Evolutionary conservation across 2,888 invertebrate species (phyloP).

Genomic region (Tridacna crocea): DNA sequence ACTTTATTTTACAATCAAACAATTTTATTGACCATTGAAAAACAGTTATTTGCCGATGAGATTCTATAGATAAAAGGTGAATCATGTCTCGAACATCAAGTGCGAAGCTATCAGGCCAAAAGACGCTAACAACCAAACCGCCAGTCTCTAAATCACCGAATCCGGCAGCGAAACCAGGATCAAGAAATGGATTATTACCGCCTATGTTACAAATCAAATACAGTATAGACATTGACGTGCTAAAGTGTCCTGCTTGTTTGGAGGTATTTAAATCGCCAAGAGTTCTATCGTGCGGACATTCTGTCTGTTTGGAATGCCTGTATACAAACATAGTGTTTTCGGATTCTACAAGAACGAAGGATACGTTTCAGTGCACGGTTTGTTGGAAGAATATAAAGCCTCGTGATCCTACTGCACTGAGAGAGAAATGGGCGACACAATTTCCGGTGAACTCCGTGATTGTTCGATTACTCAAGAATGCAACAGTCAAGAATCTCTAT

Average conservation of each 20-base stretch:
- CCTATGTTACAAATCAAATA: slow-evolving; percentile 45
- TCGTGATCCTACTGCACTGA: slow-evolving; percentile 26
- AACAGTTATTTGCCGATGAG: background rate
- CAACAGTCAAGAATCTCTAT: slow-evolving; percentile 34
- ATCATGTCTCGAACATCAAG: slow-evolving; percentile 30
- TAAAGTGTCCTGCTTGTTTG: slow-evolving; percentile 58
- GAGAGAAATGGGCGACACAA: slow-evolving; percentile 56
- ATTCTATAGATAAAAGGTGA: background rate
- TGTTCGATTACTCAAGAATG: slow-evolving; percentile 49
- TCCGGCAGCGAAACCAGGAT: slow-evolving; percentile 12
- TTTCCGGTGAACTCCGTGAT: slow-evolving; percentile 52
- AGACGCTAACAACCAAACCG: slow-evolving; percentile 5
- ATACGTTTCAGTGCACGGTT: slow-evolving; percentile 51
- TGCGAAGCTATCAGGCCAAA: background rate
- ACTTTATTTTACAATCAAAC: background rate
- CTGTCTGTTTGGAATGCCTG: slow-evolving; percentile 50
- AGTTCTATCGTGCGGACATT: slow-evolving; percentile 60
- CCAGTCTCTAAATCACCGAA: slow-evolving; percentile 14
- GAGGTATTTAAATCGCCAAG: slow-evolving; percentile 60
- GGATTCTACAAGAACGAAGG: slow-evolving; percentile 49
- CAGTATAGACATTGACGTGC: slow-evolving; percentile 53
- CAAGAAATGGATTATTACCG: slow-evolving; percentile 35
- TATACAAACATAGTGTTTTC: slow-evolving; percentile 52
- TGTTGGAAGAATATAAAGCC: slow-evolving; percentile 47
- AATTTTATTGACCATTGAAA: background rate